A percentile compares a stretch with the other conserved stretches of the same genome.
Conservation (phyloP, 92 coral and sea anemone species). For the Epizoanthus rinbou region DNA sequence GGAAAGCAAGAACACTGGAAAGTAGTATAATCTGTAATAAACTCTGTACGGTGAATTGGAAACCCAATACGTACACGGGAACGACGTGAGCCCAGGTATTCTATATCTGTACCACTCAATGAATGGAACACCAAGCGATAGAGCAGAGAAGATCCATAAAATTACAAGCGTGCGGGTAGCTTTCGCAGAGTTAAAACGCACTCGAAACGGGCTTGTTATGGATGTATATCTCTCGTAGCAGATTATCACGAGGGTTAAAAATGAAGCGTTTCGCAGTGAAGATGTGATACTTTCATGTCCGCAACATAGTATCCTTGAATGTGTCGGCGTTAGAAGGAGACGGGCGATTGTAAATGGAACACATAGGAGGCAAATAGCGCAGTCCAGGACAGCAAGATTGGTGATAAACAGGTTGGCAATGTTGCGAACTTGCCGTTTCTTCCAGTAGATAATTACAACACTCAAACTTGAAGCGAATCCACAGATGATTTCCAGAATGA, state of each 20-base stretch:
- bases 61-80: slow-evolving; percentile 51
- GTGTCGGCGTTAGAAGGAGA: slow-evolving; percentile 53
- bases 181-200: slow-evolving; percentile 61
- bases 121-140: slow-evolving; percentile 61
- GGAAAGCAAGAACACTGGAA: slow-evolving; percentile 63
- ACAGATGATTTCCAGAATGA: slow-evolving; percentile 61
- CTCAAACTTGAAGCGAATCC: slow-evolving; percentile 63
- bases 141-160: slow-evolving; percentile 54
- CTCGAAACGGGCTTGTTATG: slow-evolving; percentile 73
- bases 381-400: slow-evolving; percentile 74
- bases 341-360: slow-evolving; percentile 70
- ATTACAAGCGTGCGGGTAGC: slow-evolving; percentile 57
- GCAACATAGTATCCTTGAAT: slow-evolving; percentile 62
- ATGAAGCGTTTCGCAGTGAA: slow-evolving; percentile 76
- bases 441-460: slow-evolving; percentile 72
- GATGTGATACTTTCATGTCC: slow-evolving; percentile 83
- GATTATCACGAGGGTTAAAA: slow-evolving; percentile 67
- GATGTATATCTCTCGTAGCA: slow-evolving; percentile 84
- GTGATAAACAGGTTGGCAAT: slow-evolving; percentile 79
- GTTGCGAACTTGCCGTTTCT: slow-evolving; percentile 67
- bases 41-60: slow-evolving; percentile 49
- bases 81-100: neutral
- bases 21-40: slow-evolving; percentile 63
- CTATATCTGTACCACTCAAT: slow-evolving; percentile 53
- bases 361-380: slow-evolving; percentile 55